phyloP scores from a whole-genome alignment of 2,113 vertebrate species.

The Gymnobelideus leadbeateri region DNA sequence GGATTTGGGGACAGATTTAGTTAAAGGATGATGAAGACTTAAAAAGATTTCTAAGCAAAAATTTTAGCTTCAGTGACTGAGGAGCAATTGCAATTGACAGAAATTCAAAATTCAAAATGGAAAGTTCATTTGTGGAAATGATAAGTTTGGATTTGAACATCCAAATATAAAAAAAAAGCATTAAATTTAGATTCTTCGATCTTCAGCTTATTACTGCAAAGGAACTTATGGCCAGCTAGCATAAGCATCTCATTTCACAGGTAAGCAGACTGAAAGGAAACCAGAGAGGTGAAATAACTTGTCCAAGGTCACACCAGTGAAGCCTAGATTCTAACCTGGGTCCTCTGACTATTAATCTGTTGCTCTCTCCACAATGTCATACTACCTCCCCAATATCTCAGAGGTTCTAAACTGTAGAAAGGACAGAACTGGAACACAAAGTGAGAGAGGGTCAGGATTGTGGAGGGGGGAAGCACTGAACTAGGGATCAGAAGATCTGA shows the following conservation, averaged over 20 bases:
- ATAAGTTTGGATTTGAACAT: neutral
- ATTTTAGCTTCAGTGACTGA: neutral
- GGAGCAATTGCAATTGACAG: neutral
- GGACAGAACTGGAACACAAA: neutral
- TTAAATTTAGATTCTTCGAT: neutral
- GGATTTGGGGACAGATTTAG: slow-evolving; percentile 25
- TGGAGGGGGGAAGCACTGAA: neutral
- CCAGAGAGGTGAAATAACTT: neutral
- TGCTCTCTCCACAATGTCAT: neutral
- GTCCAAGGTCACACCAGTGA: neutral
- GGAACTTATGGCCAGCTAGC: neutral
- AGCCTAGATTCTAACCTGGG: neutral
- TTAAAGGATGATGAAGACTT: neutral
- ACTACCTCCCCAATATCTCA: neutral
- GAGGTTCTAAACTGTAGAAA: neutral
- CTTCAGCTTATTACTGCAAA: neutral
- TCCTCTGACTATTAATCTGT: neutral
- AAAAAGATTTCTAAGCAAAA: slow-evolving; percentile 4
- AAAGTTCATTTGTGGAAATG: neutral
- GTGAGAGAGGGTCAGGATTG: neutral
- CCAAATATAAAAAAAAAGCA: neutral
- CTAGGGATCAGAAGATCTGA: neutral
- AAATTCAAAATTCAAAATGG: neutral
- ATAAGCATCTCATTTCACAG: neutral
- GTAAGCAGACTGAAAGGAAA: neutral